Conservation (phyloP, 2,888 invertebrate species). For the Volucella zonaria region DNA sequence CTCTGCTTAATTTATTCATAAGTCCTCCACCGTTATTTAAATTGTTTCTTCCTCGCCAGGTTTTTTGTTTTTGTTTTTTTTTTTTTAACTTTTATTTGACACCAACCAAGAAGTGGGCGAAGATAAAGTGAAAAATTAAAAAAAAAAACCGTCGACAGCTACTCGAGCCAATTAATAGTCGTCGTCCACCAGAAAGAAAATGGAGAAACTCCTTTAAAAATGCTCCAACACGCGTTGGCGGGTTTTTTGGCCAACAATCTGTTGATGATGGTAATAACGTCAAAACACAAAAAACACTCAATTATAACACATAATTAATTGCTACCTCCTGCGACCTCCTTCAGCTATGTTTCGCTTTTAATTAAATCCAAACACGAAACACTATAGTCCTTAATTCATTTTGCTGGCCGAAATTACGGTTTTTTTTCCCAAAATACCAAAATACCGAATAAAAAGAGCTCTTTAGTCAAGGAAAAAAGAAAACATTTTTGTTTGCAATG, state of each 20-base stretch:
- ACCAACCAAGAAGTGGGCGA: slow-evolving; percentile 1
- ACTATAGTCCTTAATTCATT: background rate
- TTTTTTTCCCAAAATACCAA: slow-evolving; percentile 6
- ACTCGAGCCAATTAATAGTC: slow-evolving; percentile 49
- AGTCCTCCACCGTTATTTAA: no score
- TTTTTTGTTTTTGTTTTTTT: no score
- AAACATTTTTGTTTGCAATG: no score
- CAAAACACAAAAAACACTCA: slow-evolving; percentile 37
- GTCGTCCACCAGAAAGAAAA: slow-evolving; percentile 21
- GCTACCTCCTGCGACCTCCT: slow-evolving; percentile 32
- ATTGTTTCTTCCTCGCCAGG: no score
- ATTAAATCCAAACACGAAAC: slow-evolving; percentile 64
- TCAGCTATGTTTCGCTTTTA: slow-evolving; percentile 54
- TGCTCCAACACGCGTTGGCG: background rate
- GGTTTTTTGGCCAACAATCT: background rate
- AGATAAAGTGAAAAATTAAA: slow-evolving; percentile 3
- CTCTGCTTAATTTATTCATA: no score
- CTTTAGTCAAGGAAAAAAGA: background rate
- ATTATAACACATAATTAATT: slow-evolving; percentile 71
- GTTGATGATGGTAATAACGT: slow-evolving; percentile 1
- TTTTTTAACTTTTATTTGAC: slow-evolving; percentile 35
- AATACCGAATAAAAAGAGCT: slow-evolving; percentile 2
- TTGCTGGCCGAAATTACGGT: background rate
- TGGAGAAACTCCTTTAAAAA: background rate
- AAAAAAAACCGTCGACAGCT: slow-evolving; percentile 24